These are phyloP conservation scores for Galaxea fascicularis DNA, from an alignment of 92 coral and sea anemone genomes.

Conservation along the genomic window DNA sequence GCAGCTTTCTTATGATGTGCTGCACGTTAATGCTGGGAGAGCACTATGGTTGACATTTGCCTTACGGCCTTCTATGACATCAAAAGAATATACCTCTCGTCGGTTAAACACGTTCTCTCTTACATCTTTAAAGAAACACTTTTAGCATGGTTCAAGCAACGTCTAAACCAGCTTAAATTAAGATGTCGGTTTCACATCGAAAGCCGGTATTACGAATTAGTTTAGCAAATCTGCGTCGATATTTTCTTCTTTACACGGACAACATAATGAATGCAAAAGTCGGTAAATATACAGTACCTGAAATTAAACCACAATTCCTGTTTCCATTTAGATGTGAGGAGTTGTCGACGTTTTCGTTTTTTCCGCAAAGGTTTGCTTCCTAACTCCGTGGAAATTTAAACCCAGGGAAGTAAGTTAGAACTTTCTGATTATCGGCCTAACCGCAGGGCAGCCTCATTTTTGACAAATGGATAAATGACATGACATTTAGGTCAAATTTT, in stretches of 20 bases:
- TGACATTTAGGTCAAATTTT: background rate
- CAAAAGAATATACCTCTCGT: background rate
- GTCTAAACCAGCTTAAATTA: too few species aligned
- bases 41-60: background rate
- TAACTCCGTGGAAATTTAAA: background rate
- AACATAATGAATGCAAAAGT: background rate
- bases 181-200: background rate
- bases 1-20: background rate
- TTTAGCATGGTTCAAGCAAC: background rate
- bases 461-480: slow-evolving; percentile 22
- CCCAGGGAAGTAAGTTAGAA: background rate
- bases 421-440: background rate
- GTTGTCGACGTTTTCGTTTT: background rate
- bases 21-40: slow-evolving; percentile 2
- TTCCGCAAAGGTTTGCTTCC: background rate
- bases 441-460: background rate
- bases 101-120: background rate
- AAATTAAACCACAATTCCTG: background rate
- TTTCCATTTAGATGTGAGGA: background rate
- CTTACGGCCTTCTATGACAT: slow-evolving; percentile 14
- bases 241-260: background rate
- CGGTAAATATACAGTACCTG: slow-evolving; percentile 14
- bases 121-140: background rate
- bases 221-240: background rate
- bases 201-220: too few species aligned